Evolutionary conservation across 2,113 vertebrate genomes (phyloP).

Genomic region (Callopanchax toddi): DNA sequence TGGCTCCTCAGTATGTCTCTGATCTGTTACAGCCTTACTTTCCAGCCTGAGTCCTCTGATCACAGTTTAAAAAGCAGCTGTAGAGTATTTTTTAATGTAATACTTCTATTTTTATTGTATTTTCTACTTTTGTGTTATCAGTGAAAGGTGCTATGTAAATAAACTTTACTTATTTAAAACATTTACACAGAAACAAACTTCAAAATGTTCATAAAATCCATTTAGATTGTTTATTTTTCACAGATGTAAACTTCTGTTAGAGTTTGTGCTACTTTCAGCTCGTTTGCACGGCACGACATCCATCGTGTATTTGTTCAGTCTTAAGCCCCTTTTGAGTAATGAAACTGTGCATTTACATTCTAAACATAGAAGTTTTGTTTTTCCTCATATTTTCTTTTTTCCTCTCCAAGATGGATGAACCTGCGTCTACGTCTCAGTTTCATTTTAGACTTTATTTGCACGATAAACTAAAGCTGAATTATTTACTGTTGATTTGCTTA

Average conservation of each 20-base stretch:
- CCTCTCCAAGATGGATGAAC: conserved; percentile 19
- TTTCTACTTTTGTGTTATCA: too few relatives aligned
- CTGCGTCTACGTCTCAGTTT: conserved; percentile 32
- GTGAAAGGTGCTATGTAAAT: too few relatives aligned
- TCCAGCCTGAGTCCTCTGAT: too few relatives aligned
- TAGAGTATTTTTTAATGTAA: too few relatives aligned
- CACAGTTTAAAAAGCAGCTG: too few relatives aligned
- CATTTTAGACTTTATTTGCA: conserved; percentile 42
- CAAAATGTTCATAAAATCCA: too few relatives aligned
- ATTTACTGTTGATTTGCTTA: conserved; percentile 39
- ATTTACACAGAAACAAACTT: too few relatives aligned
- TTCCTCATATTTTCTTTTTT: conserved; percentile 17
- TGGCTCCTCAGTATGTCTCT: too few relatives aligned
- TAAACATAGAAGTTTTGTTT: conserved; percentile 17
- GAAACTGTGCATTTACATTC: conserved; percentile 48
- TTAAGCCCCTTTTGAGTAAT: conserved; percentile 45
- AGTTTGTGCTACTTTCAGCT: conserved; percentile 26
- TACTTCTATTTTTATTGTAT: too few relatives aligned
- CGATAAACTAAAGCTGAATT: conserved; percentile 35
- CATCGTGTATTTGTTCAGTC: conserved; percentile 21
- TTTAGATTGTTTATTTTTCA: too few relatives aligned
- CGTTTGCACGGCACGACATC: conserved; percentile 3
- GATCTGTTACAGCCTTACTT: too few relatives aligned
- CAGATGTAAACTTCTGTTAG: conserved; percentile 27
- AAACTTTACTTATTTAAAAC: too few relatives aligned